Conservation (phyloP, 1,140 invertebrate genomes). For the Camponotus vicinus region DNA sequence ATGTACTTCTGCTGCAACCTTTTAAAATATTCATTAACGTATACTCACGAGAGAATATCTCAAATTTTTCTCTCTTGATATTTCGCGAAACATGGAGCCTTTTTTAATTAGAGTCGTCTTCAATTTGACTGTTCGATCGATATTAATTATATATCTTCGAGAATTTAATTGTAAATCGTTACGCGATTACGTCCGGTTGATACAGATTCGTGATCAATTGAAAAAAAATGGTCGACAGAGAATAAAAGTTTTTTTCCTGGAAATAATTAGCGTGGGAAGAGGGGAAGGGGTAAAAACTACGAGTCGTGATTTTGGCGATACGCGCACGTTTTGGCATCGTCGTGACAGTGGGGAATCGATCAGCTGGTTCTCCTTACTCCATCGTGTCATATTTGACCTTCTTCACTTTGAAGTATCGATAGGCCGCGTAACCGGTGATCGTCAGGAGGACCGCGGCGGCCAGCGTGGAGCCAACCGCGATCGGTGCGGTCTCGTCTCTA, state of each 20-base stretch:
- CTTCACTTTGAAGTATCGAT: constrained; percentile 95
- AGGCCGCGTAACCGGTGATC: constrained; percentile 94
- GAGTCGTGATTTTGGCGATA: constrained; percentile 39
- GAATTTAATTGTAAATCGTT: not conserved
- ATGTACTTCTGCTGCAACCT: not conserved
- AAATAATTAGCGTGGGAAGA: not conserved
- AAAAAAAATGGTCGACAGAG: not conserved
- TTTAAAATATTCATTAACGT: constrained; percentile 4
- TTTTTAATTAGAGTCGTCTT: not conserved
- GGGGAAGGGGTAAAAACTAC: constrained; percentile 12
- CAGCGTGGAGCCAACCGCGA: constrained; percentile 95
- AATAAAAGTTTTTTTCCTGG: not conserved
- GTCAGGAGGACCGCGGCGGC: constrained; percentile 93
- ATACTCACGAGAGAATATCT: not conserved
- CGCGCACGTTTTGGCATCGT: constrained; percentile 59
- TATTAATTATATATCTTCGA: not conserved
- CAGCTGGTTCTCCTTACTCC: constrained; percentile 88
- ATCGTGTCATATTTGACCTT: constrained; percentile 97
- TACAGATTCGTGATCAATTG: not conserved
- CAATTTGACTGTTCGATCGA: not conserved
- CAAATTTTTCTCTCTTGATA: constrained; percentile 33
- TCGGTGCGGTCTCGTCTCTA: constrained; percentile 94
- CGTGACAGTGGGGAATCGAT: constrained; percentile 46
- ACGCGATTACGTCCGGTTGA: not conserved
- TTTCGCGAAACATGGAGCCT: not conserved